Base-by-base conservation (phyloP, 1,140 invertebrate genomes). In the Glossosoma conforme region DNA sequence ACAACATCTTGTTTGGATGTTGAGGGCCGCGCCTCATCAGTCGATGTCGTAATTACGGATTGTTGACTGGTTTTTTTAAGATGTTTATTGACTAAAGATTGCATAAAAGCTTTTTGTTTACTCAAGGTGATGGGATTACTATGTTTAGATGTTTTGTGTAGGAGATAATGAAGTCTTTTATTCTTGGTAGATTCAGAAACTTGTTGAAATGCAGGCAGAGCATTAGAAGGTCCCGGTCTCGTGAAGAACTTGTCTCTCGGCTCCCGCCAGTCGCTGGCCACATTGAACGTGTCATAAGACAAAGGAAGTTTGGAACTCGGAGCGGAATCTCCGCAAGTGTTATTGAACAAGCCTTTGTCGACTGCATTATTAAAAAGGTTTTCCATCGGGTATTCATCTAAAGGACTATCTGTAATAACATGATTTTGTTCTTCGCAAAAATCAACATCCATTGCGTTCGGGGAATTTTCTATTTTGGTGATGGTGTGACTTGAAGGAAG, bases 111-210 rank as follows among this genome's bases (percentile, higher is more conserved):
- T 46, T 70, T 75, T 49, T 73, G 69, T 55, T 75, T 74, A 55
- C 66, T 74, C 38, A 71, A 68, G 3, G 67, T 64, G 36, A 70
- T 69, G n/a, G 70, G 70, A 60, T 71, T 70, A 42, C 70, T 72
- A 37, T 70, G 70, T 60, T 73, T 75, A 11, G 72, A 74, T 8
- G 72, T 74, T 56, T 73, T 74, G 54, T 74, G 72, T n/a, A 74
- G 61, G 46, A 75, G 58, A 62, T 73, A 75, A 52, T 75, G 71
- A 45, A 75, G 69, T 20, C 70, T 56, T 58, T 73, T 74, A 57
- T 70, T 74, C 59, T 75, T 75, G 43, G 67, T 58, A 30, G 67
- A 67, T 56, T 74, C 70, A 63, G 68, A 70, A 10, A 41, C 32
- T 21, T 47, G 43, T 11, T 33, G 28, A 17, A 17, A 28, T 13